Evolutionary conservation across 2,888 invertebrate genomes (phyloP), one percentile per base, ranked within the genome.

Genomic region (Eristalis intricaria): DNA sequence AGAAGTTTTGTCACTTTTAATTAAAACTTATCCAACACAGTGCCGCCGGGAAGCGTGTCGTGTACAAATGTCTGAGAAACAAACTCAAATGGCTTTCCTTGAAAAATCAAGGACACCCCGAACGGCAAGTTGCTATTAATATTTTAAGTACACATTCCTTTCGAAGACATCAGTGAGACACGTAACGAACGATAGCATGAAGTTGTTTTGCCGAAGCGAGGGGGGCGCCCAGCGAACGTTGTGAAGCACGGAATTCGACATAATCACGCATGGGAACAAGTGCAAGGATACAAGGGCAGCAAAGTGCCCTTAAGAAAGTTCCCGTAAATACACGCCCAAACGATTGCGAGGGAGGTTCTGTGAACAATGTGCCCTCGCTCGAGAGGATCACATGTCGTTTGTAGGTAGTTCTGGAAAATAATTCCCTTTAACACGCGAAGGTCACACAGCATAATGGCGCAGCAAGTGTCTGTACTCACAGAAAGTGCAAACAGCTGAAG

Each of bases 371-470:
- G 32, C 58, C 22, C 11, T 43, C 35, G n/a, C 29, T 35, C 7
- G 35, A 23, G 38, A 40, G 70, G 65, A 58, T 58, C 58, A 38
- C 56, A 15, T 50, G 50, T 19, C 50, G 50, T 19, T 50, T 50
- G 50, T 22, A 43, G 64, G 50, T 65, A 66, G 29, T 65, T 65
- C 58, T 61, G 43, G 19, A 73, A 76, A 81, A 64, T 77, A 81
- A 85, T 81, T 71, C 81, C 38, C 63, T 40, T 22, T 29, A 69
- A 64, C 85, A 85, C 85, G 85, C 82, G 85, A 85, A 85, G 85
- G 85, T 81, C 50, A 50, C 69, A 81, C 11, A 77, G 43, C 58
- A 76, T 85, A 76, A 85, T 73, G 71, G 61, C 50, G 56, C 56
- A 50, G 50, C 50, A 50, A 50, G 50, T 50, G 50, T 19, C 50